These are phyloP conservation scores for Volucella inanis DNA, from an alignment of 2,888 invertebrate genomes.

Conservation along the genomic window DNA sequence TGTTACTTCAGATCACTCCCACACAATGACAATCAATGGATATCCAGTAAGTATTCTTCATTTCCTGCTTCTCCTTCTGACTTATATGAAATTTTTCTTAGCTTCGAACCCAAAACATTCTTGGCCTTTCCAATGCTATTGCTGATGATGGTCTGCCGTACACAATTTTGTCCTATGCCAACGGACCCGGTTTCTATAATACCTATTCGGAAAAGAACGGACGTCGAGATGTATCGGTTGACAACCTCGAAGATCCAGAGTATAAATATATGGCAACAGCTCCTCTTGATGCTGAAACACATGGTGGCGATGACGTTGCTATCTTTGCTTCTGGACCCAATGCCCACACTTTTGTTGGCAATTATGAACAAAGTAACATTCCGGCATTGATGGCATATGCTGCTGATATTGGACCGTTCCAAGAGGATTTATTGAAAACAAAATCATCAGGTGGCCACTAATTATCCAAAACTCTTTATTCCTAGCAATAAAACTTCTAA, in stretches of 20 bases:
- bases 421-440: constrained; percentile 6
- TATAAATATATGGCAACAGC: constrained; percentile 85
- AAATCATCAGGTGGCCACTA: neutral
- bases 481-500: constrained; percentile 9
- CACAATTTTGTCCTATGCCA: constrained; percentile 89
- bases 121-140: constrained; percentile 83
- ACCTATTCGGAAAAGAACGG: constrained; percentile 77
- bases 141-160: constrained; percentile 87
- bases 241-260: constrained; percentile 77
- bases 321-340: constrained; percentile 91
- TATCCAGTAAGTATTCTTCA: constrained; percentile 86
- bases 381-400: constrained; percentile 90
- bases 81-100: constrained; percentile 33
- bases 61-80: neutral
- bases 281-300: constrained; percentile 87
- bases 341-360: constrained; percentile 91
- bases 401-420: constrained; percentile 86
- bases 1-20: constrained; percentile 92
- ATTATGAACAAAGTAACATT: constrained; percentile 90
- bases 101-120: constrained; percentile 85
- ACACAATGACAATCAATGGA: constrained; percentile 90
- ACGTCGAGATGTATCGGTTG: constrained; percentile 77
- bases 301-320: constrained; percentile 91
- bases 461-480: too few species aligned
- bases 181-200: constrained; percentile 87